A percentile compares a stretch with the other conserved stretches of the same genome.
Evolutionary conservation across 2,113 vertebrate species (phyloP).

Genomic region (Cathartes aura): DNA sequence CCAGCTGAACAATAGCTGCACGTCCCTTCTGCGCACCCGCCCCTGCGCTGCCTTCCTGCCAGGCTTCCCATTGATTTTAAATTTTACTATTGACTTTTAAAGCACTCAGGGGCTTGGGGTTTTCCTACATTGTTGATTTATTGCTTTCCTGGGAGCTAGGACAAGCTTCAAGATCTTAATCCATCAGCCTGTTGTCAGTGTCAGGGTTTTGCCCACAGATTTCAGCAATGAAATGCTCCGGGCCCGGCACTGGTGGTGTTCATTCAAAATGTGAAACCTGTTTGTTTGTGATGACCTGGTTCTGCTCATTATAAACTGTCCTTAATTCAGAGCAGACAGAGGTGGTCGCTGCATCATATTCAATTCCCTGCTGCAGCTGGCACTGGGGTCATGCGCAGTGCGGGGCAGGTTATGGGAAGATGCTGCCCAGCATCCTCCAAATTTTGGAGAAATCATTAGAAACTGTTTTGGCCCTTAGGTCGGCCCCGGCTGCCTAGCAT

Average conservation of each 20-base stretch:
- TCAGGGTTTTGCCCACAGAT: neutral
- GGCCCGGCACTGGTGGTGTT: neutral
- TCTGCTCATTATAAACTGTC: neutral
- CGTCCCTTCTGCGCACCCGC: neutral
- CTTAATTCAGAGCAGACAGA: neutral
- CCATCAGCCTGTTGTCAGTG: conserved; percentile 14
- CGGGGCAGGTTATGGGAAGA: neutral
- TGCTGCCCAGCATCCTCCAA: neutral
- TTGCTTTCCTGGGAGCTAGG: conserved; percentile 25
- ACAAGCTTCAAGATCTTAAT: conserved; percentile 43
- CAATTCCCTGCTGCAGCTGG: neutral
- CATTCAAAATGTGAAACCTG: neutral
- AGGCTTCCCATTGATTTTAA: conserved; percentile 67
- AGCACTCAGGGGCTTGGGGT: conserved; percentile 8
- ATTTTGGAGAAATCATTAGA: neutral
- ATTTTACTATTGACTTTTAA: conserved; percentile 66
- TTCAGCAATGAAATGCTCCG: neutral
- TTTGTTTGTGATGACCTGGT: neutral
- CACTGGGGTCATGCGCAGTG: too few species aligned
- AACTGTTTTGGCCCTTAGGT: neutral
- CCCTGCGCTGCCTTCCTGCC: conserved; percentile 33
- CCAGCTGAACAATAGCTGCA: conserved; percentile 14
- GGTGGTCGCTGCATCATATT: neutral
- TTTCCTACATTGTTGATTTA: conserved; percentile 39
- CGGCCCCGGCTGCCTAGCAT: accelerated